A percentile compares a stretch with the other conserved stretches of the same genome.
Evolutionary conservation across 2,888 invertebrate genomes (phyloP).

Genomic region (Agriopis aurantiaria): DNA sequence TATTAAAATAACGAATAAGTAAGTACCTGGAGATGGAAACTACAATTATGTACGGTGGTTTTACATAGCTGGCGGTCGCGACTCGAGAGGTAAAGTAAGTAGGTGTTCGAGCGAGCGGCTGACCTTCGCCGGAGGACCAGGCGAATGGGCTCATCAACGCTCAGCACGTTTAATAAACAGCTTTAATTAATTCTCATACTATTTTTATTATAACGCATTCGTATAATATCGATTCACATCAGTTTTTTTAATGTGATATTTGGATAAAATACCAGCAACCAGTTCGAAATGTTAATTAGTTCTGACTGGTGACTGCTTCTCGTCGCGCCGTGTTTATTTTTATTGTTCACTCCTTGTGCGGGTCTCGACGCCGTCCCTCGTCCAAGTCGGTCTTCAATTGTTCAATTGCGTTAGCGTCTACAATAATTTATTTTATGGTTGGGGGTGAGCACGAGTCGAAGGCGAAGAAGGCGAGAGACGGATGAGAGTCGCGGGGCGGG

Average conservation of each 20-base stretch:
- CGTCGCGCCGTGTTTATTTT: constrained; percentile 38
- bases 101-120: constrained; percentile 68
- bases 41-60: constrained; percentile 30
- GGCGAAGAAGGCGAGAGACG: constrained; percentile 31
- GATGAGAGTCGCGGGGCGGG: constrained; percentile 48
- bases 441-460: constrained; percentile 42
- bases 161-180: constrained; percentile 64
- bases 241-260: constrained; percentile 44
- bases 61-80: constrained; percentile 48
- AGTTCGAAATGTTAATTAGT: constrained; percentile 51
- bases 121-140: constrained; percentile 72
- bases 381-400: constrained; percentile 51
- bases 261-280: constrained; percentile 44
- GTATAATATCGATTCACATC: constrained; percentile 40
- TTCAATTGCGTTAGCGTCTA: constrained; percentile 51
- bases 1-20: constrained; percentile 20
- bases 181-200: constrained; percentile 58
- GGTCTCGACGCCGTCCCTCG: constrained; percentile 35
- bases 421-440: constrained; percentile 53
- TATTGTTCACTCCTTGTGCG: constrained; percentile 35
- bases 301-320: constrained; percentile 37
- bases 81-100: constrained; percentile 56
- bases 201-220: constrained; percentile 58
- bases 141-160: constrained; percentile 77
- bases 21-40: constrained; percentile 20